Base-by-base conservation (phyloP, 2,888 invertebrate species). In the Aphidoletes aphidimyza region DNA sequence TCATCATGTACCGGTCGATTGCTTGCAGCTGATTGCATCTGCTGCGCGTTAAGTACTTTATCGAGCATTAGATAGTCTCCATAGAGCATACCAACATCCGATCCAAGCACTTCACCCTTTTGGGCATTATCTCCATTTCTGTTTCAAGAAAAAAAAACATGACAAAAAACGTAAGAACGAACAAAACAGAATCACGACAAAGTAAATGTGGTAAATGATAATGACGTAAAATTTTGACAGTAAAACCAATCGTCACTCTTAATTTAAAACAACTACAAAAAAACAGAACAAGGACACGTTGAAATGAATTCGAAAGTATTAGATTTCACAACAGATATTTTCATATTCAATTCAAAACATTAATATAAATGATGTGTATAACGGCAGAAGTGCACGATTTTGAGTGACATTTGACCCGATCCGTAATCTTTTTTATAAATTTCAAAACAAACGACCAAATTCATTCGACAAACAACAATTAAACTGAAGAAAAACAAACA, bases 21-120 rank as follows among this genome's bases (percentile, higher is more conserved):
- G 85, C 95, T 93, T 88, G 94, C 92, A 6, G 92, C 92, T 86
- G 97, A 97, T 83, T 96, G 92, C 91, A 97, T 92, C 85, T 94
- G 91, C 90, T 98, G 98, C 0, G 96, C 94, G 42, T 91, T 91
- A 47, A 98, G 91, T 30, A 98, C 91, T 88, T 96, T 96, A 89
- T 98, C 97, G 88, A 98, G 91, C 93, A 96, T 95, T 85, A 98
- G 91, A 88, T 98, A 98, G 88, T 97, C 97, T 0, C 95, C 94
- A 89, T 98, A 98, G 84, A 97, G 92, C 92, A 97, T 94, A 0
- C 97, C 97, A 8, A 93, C 92, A 86, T 94, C 93, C 86, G 93
- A 92, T 83, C 93, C 93, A 42, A 94, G 89, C 30, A 92, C 93
- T 85, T 91, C 91, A 0, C 92, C 93, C 85, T 90, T 91, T 87